Evolutionary conservation across 1,140 invertebrate genomes (phyloP).

Genomic region (Brachystomella parvula): DNA sequence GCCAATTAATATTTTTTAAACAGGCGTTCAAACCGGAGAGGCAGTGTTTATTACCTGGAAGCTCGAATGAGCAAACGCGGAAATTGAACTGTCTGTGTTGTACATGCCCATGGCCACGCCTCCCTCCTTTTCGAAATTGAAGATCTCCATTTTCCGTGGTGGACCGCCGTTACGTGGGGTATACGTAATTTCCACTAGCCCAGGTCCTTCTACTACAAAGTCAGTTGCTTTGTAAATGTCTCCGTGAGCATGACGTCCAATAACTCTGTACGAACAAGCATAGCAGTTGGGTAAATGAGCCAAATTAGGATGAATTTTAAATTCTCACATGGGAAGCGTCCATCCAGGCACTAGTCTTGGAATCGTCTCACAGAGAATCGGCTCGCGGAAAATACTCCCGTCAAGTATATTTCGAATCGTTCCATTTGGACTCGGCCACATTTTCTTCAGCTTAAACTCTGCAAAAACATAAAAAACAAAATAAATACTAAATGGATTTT

Average conservation of each 20-base stretch:
- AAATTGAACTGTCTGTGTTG: conserved; percentile 79
- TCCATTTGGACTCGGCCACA: conserved; percentile 87
- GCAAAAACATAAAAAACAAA: conserved; percentile 33
- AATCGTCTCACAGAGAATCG: conserved; percentile 80
- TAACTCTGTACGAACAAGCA: conserved; percentile 58
- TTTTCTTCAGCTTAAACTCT: conserved; percentile 88
- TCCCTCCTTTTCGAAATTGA: conserved; percentile 59
- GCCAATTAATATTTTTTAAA: conserved; percentile 13
- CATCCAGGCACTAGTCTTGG: conserved; percentile 78
- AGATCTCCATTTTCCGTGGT: conserved; percentile 53
- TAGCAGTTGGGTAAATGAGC: too few relatives aligned
- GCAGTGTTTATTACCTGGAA: conserved; percentile 52
- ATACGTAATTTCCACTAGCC: conserved; percentile 62
- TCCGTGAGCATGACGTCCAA: conserved; percentile 81
- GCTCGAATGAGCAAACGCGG: conserved; percentile 72
- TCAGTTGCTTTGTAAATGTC: conserved; percentile 88
- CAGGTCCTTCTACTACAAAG: conserved; percentile 61
- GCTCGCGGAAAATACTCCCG: conserved; percentile 82
- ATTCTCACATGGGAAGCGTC: too few relatives aligned
- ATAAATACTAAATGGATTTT: background rate
- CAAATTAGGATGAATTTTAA: too few relatives aligned
- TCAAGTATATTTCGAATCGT: conserved; percentile 85
- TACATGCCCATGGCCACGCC: conserved; percentile 76
- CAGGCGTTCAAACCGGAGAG: background rate
- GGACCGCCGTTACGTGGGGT: conserved; percentile 53